These are phyloP conservation scores for Abrostola triplasia DNA, from an alignment of 2,888 invertebrate genomes.

Conservation along the genomic window DNA sequence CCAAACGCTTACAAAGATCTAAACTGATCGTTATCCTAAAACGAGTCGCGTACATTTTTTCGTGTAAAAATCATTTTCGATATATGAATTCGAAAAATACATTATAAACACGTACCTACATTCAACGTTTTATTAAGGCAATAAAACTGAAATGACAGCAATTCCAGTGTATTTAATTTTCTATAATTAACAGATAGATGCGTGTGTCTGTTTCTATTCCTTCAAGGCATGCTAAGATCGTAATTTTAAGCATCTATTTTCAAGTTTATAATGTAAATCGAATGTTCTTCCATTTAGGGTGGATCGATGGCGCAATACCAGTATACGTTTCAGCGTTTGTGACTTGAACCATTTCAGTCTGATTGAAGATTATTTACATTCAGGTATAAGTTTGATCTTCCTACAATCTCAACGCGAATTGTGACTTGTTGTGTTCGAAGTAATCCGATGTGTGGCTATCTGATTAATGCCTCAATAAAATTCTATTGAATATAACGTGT, in stretches of 20 bases:
- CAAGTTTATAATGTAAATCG: conserved; percentile 13
- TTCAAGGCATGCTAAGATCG: background rate
- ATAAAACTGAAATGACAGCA: conserved; percentile 33
- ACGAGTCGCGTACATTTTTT: no score
- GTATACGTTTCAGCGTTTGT: conserved; percentile 68
- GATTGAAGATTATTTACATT: conserved; percentile 38
- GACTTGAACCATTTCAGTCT: conserved; percentile 70
- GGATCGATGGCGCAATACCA: conserved; percentile 85
- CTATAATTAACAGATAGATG: conserved; percentile 5
- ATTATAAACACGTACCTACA: background rate
- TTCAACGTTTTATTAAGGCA: conserved; percentile 23
- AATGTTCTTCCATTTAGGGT: conserved; percentile 77
- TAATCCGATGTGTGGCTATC: conserved; percentile 21
- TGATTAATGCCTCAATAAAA: background rate
- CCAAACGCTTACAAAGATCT: conserved; percentile 15
- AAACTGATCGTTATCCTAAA: background rate
- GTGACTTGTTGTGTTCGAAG: conserved; percentile 21
- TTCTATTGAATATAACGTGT: background rate
- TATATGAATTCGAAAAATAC: no score
- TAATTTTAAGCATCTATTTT: background rate
- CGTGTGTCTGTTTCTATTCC: conserved; percentile 6
- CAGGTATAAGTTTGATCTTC: conserved; percentile 55
- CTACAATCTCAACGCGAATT: conserved; percentile 55
- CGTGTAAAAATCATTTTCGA: conserved; percentile 4
- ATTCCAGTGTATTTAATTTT: conserved; percentile 18